A percentile compares a stretch with the other conserved stretches of the same genome.
These are phyloP conservation scores for Neoascia interrupta DNA, from an alignment of 2,888 invertebrate species.

Conservation along the genomic window DNA sequence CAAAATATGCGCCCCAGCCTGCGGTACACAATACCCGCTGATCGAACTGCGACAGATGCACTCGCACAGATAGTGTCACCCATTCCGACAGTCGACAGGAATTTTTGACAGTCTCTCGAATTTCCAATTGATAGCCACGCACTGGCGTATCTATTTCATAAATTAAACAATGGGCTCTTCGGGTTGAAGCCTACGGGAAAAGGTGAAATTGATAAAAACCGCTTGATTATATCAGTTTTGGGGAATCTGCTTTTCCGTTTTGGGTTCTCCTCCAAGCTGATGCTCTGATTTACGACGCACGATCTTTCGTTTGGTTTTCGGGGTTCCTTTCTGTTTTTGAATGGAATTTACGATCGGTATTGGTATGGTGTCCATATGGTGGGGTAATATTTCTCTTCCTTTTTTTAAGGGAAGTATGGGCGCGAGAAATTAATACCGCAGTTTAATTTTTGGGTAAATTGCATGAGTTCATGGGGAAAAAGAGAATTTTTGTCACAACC, in stretches of 20 bases:
- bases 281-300: slow-evolving; percentile 68
- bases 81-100: slow-evolving; percentile 12
- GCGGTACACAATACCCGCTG: slow-evolving; percentile 26
- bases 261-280: slow-evolving; percentile 16
- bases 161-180: not conserved
- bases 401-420: too few species aligned
- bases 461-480: too few species aligned
- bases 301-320: slow-evolving; percentile 44
- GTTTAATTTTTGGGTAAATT: too few species aligned
- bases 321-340: slow-evolving; percentile 24
- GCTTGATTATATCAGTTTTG: slow-evolving; percentile 39
- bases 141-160: not conserved
- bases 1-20: slow-evolving; percentile 28
- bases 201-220: slow-evolving; percentile 58
- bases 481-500: too few species aligned
- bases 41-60: slow-evolving; percentile 66
- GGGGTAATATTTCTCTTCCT: too few species aligned
- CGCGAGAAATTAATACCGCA: too few species aligned
- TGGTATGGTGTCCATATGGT: slow-evolving; percentile 26
- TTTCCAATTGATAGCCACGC: slow-evolving; percentile 56
- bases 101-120: slow-evolving; percentile 66
- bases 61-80: slow-evolving; percentile 49
- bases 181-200: slow-evolving; percentile 14
- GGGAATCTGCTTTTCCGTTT: slow-evolving; percentile 25
- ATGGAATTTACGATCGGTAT: slow-evolving; percentile 54